Evolutionary conservation across 2,888 invertebrate genomes (phyloP), one percentile per base, ranked within the genome.

Genomic region (Odontocerum albicorne): DNA sequence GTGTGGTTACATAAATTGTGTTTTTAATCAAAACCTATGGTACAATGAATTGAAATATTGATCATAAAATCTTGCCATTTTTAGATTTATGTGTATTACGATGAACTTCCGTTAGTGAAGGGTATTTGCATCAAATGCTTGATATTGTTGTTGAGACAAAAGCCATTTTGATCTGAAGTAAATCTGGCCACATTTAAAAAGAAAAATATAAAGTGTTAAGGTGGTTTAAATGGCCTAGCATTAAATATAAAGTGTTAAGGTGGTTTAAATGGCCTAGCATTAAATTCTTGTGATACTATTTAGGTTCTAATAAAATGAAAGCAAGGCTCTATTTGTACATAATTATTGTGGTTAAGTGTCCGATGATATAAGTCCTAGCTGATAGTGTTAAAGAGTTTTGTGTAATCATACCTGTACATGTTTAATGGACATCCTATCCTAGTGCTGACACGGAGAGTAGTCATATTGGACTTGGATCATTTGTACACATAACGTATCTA

Each of bases 301-400:
- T 61, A 61, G 61, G 52, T 58, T 53, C 57, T 60, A 60, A 55
- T 55, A 47, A 57, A 49, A 32, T 43, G 42, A 49, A 55, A 58
- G 55, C 60, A 61, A 55, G 57, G 60, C 60, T 61, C 60, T 61
- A 61, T 61, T n/a, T 61, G 61, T 61, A 58, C 43, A 61, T 61
- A 61, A 50, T 61, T 52, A 53, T 21, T 35, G 36, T 57, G 35
- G 39, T 42, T 52, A 55, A 57, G 43, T 44, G 22, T 36, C 20
- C n/a, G n/a, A n/a, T 49, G 53, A 52, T 36, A n/a, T 59, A 49
- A 52, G 49, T 59, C 52, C 52, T 57, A 52, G 57, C 32, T 50
- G 50, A 54, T 55, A 46, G 49, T 50, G 46, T 56, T 49, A 46
- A 51, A 46, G 45, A 33, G 40, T 55, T 45, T 53, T 50, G 38